Base-by-base conservation (phyloP, 2,888 invertebrate genomes). In the Tetropium fuscum region DNA sequence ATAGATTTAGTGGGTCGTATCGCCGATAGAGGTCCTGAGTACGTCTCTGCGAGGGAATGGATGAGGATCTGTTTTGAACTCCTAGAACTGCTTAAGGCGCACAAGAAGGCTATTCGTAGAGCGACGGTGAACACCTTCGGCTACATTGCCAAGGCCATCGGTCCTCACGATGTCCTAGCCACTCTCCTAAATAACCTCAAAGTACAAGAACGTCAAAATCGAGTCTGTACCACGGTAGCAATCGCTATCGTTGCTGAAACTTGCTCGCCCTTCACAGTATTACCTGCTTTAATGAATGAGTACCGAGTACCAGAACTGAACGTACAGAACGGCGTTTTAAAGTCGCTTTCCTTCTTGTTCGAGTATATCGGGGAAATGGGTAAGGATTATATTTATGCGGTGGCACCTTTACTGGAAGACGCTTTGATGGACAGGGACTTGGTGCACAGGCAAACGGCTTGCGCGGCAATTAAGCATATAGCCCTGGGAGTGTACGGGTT, bases 351-450 rank as follows among this genome's bases (percentile, higher is more conserved):
- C 0, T 99, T 99, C 83, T 87, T 99, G 74, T 99, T 99, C 78
- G 98, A 99, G 81, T 99, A 99, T 78, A 99, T 99, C 73, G 99
- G 99, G 0, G 99, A 99, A 84, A 99, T 99, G 99, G 98, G 98
- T 53, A 99, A 99, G 81, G 99, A 99, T 84, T 99, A 99, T 78
- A 98, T 99, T 72, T 99, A 99, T 78, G 98, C 99, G 0, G 97
- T 99, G 3, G 95, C 97, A 53, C 98, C 99, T 0, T 84, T 99
- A 36, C 84, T 99, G 8, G 98, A 99, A 84, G 99, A 99, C 82
- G 99, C 99, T 2, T 86, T 99, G 0, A 99, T 99, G 98, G 99
- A 99, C 56, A 88, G 97, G 75, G 99, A 99, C 84, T 86, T 99
- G 64, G 99, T 99, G 0, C 99, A 99, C 82, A 87, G 99, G 53